These are phyloP conservation scores for Pseudoips prasinana DNA, from an alignment of 2,888 invertebrate species.

Conservation along the genomic window DNA sequence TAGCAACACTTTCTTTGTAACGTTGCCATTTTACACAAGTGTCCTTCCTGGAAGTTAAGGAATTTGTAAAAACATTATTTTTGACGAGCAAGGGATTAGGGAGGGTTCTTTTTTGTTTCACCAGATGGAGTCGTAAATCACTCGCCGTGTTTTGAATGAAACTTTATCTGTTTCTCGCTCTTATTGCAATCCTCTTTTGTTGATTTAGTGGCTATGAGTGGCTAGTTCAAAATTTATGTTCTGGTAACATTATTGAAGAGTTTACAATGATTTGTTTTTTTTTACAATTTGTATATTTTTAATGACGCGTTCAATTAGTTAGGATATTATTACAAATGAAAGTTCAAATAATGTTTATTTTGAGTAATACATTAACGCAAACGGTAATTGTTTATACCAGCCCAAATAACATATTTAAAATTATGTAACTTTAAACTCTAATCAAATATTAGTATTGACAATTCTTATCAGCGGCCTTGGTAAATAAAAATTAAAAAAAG, in stretches of 20 bases:
- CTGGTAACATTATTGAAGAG: neutral
- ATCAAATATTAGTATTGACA: too few relatives aligned
- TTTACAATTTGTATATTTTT: too few relatives aligned
- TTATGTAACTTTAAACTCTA: too few relatives aligned
- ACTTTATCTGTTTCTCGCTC: slow-evolving; percentile 24
- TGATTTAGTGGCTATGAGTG: slow-evolving; percentile 19
- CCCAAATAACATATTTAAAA: too few relatives aligned
- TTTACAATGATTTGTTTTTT: too few relatives aligned
- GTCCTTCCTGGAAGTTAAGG: slow-evolving; percentile 39
- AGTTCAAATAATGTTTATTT: too few relatives aligned
- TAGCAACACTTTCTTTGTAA: slow-evolving; percentile 47
- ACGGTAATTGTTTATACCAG: too few relatives aligned
- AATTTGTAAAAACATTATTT: slow-evolving; percentile 33
- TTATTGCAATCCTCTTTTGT: slow-evolving; percentile 27
- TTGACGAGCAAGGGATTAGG: slow-evolving; percentile 27
- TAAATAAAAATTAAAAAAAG: slow-evolving; percentile 28
- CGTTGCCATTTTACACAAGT: slow-evolving; percentile 30
- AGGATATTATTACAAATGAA: too few relatives aligned
- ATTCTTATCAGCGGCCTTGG: slow-evolving; percentile 9
- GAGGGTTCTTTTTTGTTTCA: slow-evolving; percentile 30
- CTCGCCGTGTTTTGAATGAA: slow-evolving; percentile 27
- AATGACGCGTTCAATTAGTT: too few relatives aligned
- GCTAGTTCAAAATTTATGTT: slow-evolving; percentile 9
- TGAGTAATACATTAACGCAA: too few relatives aligned
- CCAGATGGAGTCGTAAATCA: slow-evolving; percentile 33